Percentiles rank a stretch among this genome's conserved stretches.
phyloP scores from a whole-genome alignment of 2,888 invertebrate genomes.

The Octonoba sinensis region DNA sequence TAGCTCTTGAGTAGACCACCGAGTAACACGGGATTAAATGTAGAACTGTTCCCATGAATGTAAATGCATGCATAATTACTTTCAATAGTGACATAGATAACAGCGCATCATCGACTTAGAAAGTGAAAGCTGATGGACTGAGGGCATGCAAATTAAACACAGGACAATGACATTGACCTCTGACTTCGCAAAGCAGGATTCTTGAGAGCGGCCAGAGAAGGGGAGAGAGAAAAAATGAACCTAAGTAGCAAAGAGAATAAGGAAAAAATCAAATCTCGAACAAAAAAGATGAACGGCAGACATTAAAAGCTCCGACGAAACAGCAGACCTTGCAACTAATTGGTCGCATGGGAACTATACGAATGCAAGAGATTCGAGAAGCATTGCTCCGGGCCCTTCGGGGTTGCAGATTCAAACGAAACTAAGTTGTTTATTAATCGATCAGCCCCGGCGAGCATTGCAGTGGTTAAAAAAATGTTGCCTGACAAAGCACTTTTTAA shows the following conservation, averaged over 20 bases:
- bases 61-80: neutral
- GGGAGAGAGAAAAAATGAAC: neutral
- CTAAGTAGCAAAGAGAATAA: neutral
- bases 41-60: too few species aligned
- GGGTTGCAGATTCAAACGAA: too few species aligned
- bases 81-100: slow-evolving; percentile 4
- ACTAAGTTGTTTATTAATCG: too few species aligned
- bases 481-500: too few species aligned
- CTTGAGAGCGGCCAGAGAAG: neutral
- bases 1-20: neutral
- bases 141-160: slow-evolving; percentile 38
- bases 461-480: too few species aligned
- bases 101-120: neutral
- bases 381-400: too few species aligned
- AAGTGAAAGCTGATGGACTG: neutral
- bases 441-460: too few species aligned
- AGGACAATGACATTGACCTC: slow-evolving; percentile 50
- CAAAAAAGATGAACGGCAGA: slow-evolving; percentile 3
- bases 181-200: slow-evolving; percentile 22
- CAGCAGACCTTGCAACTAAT: slow-evolving; percentile 32
- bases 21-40: neutral
- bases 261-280: neutral
- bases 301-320: slow-evolving; percentile 34
- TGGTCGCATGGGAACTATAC: slow-evolving; percentile 16
- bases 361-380: too few species aligned